Evolutionary conservation across 2,113 vertebrate genomes (phyloP).

Genomic region (Nerophis ophidion): DNA sequence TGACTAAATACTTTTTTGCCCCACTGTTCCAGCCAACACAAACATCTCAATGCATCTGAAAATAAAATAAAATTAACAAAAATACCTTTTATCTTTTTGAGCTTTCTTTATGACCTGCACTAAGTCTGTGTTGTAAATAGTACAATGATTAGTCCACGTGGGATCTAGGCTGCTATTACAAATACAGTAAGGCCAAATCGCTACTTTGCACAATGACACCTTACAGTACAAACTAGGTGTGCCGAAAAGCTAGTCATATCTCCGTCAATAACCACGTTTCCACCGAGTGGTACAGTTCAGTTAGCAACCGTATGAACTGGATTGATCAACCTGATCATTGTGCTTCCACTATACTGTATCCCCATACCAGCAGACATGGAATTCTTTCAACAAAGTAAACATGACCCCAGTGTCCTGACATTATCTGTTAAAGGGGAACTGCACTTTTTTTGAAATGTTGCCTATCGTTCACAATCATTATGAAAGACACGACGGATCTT

Average conservation of each 20-base stretch:
- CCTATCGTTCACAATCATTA: too few relatives aligned
- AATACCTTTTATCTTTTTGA: conserved; percentile 20
- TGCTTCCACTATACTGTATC: too few relatives aligned
- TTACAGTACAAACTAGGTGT: conserved; percentile 37
- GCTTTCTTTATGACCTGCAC: conserved; percentile 53
- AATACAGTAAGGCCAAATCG: conserved; percentile 58
- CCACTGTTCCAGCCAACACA: neutral
- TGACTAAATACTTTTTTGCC: too few relatives aligned
- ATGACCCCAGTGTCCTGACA: too few relatives aligned
- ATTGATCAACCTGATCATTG: too few relatives aligned
- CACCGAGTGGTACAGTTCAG: too few relatives aligned
- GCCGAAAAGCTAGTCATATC: conserved; percentile 31
- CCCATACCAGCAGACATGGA: too few relatives aligned
- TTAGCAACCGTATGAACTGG: too few relatives aligned
- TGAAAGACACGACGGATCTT: too few relatives aligned
- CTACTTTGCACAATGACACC: conserved; percentile 50
- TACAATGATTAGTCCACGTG: conserved; percentile 9
- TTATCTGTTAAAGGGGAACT: too few relatives aligned
- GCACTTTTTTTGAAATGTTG: too few relatives aligned
- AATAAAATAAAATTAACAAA: conserved; percentile 29
- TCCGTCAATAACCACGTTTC: conserved; percentile 14
- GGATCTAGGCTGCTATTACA: conserved; percentile 24
- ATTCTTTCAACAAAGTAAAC: too few relatives aligned
- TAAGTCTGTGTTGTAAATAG: conserved; percentile 19
- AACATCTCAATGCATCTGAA: neutral